Conservation (phyloP, 2,113 vertebrate genomes). For the Rhodinocichla rosea region DNA sequence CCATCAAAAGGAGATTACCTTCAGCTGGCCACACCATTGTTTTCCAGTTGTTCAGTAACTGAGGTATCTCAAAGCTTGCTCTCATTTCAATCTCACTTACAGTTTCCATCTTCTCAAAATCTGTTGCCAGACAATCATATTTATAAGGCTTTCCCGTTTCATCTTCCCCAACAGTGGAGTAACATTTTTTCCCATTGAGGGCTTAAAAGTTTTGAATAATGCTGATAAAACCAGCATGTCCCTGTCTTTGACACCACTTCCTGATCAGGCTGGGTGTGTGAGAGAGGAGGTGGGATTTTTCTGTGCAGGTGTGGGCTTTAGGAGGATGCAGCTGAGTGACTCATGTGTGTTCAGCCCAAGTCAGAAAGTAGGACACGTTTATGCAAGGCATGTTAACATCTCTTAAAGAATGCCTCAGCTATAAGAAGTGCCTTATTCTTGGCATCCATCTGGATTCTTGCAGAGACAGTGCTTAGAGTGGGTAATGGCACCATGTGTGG, state of each 20-base stretch:
- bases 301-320: neutral
- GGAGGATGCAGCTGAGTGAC: neutral
- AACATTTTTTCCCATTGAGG: neutral
- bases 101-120: too few relatives aligned
- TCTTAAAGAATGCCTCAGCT: constrained; percentile 43
- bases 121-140: too few relatives aligned
- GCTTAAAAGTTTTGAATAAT: neutral
- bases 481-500: constrained; percentile 19
- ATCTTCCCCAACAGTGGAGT: too few relatives aligned
- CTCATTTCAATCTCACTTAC: too few relatives aligned
- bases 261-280: neutral
- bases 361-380: constrained; percentile 45
- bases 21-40: too few relatives aligned
- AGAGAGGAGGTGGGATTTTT: neutral
- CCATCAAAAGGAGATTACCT: too few relatives aligned
- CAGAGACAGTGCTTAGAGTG: neutral
- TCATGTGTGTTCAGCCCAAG: neutral
- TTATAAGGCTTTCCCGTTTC: too few relatives aligned
- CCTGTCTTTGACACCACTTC: neutral
- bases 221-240: neutral
- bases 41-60: too few relatives aligned
- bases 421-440: constrained; percentile 52
- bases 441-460: constrained; percentile 48
- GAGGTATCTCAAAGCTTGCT: too few relatives aligned
- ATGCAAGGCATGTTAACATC: constrained; percentile 31